phyloP scores from a whole-genome alignment of 1,140 invertebrate genomes.

The Drosophila murphyi region DNA sequence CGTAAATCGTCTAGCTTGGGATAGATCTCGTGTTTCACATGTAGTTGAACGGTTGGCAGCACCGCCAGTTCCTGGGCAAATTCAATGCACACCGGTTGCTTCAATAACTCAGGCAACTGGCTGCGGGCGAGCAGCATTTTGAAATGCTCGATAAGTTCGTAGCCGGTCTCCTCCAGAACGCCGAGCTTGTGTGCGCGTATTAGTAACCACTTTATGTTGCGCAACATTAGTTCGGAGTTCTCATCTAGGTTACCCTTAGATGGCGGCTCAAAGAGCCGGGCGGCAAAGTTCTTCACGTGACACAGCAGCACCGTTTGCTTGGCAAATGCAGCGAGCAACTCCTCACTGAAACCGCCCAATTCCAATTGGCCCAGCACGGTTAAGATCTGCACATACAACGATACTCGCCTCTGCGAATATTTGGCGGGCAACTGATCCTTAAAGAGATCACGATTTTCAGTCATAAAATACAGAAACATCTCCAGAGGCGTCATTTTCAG shows the following conservation, averaged over 20 bases:
- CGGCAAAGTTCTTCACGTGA: conserved; percentile 32
- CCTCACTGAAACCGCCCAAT: conserved; percentile 81
- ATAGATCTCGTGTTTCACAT: conserved; percentile 62
- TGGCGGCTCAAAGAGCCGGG: conserved; percentile 20
- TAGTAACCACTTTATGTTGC: conserved; percentile 53
- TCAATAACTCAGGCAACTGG: conserved; percentile 6
- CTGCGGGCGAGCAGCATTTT: conserved; percentile 46
- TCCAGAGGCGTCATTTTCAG: conserved; percentile 57
- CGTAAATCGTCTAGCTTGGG: conserved; percentile 63
- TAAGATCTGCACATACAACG: conserved; percentile 80
- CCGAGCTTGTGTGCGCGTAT: conserved; percentile 54
- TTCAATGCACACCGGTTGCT: conserved; percentile 23
- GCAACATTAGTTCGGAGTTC: conserved; percentile 40
- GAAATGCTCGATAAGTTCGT: conserved; percentile 49
- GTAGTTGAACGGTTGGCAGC: neutral
- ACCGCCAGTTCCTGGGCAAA: conserved; percentile 27
- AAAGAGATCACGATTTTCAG: conserved; percentile 71
- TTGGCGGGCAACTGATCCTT: conserved; percentile 49
- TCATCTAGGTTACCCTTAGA: conserved; percentile 30
- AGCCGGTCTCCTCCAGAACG: conserved; percentile 18
- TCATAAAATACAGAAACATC: conserved; percentile 72
- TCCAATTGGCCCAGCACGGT: conserved; percentile 85
- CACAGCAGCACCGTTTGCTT: conserved; percentile 42
- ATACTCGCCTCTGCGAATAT: conserved; percentile 61
- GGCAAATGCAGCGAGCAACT: conserved; percentile 45